Percentiles rank a stretch among this genome's conserved stretches.
These are phyloP conservation scores for Eulithis testata DNA, from an alignment of 2,888 invertebrate species.

Conservation along the genomic window DNA sequence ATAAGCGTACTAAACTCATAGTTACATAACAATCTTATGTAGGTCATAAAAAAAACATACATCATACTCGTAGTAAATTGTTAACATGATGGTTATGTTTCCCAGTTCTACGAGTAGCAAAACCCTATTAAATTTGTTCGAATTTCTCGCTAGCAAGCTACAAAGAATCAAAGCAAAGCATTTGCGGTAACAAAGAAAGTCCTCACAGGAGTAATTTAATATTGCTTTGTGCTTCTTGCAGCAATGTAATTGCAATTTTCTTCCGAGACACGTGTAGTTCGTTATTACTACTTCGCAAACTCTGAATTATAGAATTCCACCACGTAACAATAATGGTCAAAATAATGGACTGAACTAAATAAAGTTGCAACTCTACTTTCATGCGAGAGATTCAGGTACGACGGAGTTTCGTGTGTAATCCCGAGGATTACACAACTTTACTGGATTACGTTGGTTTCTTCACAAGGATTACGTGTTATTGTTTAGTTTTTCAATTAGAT, in stretches of 20 bases:
- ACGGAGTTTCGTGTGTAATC: not conserved
- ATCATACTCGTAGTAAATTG: not conserved
- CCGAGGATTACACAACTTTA: constrained; percentile 2
- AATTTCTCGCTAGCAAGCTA: constrained; percentile 5
- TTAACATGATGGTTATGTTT: not conserved
- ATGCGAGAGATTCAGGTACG: constrained; percentile 3
- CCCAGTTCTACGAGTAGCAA: not conserved
- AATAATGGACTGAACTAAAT: constrained; percentile 2
- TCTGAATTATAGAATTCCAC: constrained; percentile 28
- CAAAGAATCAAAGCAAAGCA: constrained; percentile 13
- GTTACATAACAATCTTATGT: too few species aligned
- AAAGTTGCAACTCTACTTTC: not conserved
- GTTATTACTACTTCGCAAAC: constrained; percentile 38
- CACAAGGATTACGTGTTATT: not conserved
- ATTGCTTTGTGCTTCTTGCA: constrained; percentile 30
- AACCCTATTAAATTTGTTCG: not conserved
- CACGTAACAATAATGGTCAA: constrained; percentile 5
- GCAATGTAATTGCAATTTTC: constrained; percentile 34
- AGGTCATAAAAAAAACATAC: too few species aligned
- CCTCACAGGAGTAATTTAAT: constrained; percentile 27
- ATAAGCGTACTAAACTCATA: too few species aligned
- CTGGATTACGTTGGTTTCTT: not conserved
- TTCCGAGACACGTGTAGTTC: constrained; percentile 34
- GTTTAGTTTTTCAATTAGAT: constrained; percentile 3
- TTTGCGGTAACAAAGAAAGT: constrained; percentile 37